Evolutionary conservation across 2,888 invertebrate species (phyloP), one percentile per base, ranked within the genome.

Genomic region (Drosophila limbata): DNA sequence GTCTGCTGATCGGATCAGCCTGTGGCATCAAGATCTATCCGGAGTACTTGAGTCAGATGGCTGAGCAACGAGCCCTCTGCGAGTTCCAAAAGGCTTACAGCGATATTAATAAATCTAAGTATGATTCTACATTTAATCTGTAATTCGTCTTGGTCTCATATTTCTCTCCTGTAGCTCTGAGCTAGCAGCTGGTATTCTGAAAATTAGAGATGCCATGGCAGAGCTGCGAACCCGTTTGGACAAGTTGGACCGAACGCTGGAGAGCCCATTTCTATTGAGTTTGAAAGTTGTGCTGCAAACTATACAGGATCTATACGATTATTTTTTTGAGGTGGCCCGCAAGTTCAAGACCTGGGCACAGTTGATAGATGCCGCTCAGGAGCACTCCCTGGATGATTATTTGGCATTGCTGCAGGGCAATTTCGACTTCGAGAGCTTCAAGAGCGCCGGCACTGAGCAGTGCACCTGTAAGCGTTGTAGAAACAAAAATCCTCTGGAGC

Each of bases 271-370:
- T 47, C n/a, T 86, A 0, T 9, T 44, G 4, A 74, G 77, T n/a
- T 48, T 91, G 8, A 52, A 59, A 9, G 69, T 47, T 0, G 71
- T 79, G 6, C 44, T 77, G 11, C 66, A 77, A 25, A 79, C 76
- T 3, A 63, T 91, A 10, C 71, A 70, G 4, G 77, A 90, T 69
- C 66, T 90, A 1, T 81, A 79, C 42, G 64, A 73, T 11, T 91
- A 83, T 56, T 90, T 84, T 31, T 77, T 83, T 70, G 72, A 72
- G 2, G 69, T 77, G 3, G 45, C 70, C 4, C 74, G 77, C 9
- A 87, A 90, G 42, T 57, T 82, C 4, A 84, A 76, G 25, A 77
- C 79, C 31, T 91, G 90, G 90, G 80, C 90, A 3, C 79, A 90
- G 28, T 63, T 90, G 1, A 71, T 91, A 35, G 84, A 88, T 50